Conservation (phyloP, 2,797 vertebrate genomes). For the Melopsittacus undulatus region DNA sequence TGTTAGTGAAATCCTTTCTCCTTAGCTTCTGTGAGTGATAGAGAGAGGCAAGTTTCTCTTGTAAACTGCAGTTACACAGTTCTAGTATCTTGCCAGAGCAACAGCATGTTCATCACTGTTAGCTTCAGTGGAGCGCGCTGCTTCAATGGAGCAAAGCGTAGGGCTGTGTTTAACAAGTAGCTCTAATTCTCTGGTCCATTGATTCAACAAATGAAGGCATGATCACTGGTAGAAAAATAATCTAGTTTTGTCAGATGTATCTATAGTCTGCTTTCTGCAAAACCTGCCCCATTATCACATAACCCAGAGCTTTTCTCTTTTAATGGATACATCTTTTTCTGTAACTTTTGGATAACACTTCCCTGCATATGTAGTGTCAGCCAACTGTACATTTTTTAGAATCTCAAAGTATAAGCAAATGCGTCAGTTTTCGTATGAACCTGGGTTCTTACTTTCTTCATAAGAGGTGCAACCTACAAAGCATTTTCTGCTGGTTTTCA, state of each 20-base stretch:
- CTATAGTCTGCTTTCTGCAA: background rate
- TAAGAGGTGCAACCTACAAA: background rate
- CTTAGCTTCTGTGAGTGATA: background rate
- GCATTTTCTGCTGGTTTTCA: background rate
- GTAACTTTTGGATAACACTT: constrained; percentile 9
- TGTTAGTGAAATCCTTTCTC: background rate
- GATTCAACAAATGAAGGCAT: constrained; percentile 13
- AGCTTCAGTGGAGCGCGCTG: background rate
- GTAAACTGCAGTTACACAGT: background rate
- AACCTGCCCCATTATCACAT: background rate
- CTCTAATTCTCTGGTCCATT: background rate
- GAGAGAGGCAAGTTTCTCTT: background rate
- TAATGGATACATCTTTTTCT: background rate
- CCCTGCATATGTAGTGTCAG: background rate
- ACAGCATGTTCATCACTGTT: background rate
- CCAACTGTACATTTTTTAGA: background rate
- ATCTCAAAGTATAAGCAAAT: background rate
- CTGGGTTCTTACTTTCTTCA: background rate
- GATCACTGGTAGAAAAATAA: background rate
- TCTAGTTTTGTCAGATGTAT: constrained; percentile 15
- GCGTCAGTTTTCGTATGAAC: background rate
- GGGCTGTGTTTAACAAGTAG: background rate
- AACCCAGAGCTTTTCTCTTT: background rate
- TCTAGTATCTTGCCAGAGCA: background rate
- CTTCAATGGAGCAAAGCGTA: background rate